Evolutionary conservation across 2,113 vertebrate genomes (phyloP), one percentile per base, ranked within the genome.

Genomic region (Prietella phreatophila): DNA sequence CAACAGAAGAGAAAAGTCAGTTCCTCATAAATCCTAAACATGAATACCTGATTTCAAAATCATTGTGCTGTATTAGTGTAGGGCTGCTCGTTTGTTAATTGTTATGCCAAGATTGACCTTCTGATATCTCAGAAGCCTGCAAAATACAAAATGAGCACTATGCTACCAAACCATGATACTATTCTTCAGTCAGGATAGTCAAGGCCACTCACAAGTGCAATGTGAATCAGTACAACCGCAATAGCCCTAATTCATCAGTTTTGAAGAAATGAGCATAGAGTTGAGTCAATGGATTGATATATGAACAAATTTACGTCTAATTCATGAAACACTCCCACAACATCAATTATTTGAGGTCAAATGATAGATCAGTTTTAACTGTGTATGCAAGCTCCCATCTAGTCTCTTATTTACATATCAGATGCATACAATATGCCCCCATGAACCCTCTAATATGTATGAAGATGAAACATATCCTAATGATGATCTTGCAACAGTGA

Each of bases 1-100:
- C 9, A 82, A n/a, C 5, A 91, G 30, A 84, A 69, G 90, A 4
- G 10, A 22, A 3, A 83, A 30, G 4, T 85, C 53, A 42, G 27
- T 36, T 60, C 9, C 39, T 27, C 20, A 0, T 13, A 25, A 17
- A 9, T 25, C 10, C n/a, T 56, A 10, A 58, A 58, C 19, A 56
- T 56, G 1, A 33, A 20, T 30, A 3, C 22, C 75, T 53, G 42
- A 30, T 30, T 55, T 55, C 25, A 79, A 71, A 60, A 47, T 8
- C 73, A 83, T 11, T 22, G 2, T 30, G 47, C 3, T 79, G 76
- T 15, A 79, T 17, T 79, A 9, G 27, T 53, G 33, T 22, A 9
- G 17, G 65, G 19, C 39, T 27, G 22, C 9, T 42, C 47, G 39
- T 25, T 53, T 56, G 9, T 80, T 33, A 8, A 56, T 58, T 19